Percentiles rank a stretch among this genome's conserved stretches.
These are phyloP conservation scores for Polymixis lichenea DNA, from an alignment of 2,888 invertebrate species.

Conservation along the genomic window DNA sequence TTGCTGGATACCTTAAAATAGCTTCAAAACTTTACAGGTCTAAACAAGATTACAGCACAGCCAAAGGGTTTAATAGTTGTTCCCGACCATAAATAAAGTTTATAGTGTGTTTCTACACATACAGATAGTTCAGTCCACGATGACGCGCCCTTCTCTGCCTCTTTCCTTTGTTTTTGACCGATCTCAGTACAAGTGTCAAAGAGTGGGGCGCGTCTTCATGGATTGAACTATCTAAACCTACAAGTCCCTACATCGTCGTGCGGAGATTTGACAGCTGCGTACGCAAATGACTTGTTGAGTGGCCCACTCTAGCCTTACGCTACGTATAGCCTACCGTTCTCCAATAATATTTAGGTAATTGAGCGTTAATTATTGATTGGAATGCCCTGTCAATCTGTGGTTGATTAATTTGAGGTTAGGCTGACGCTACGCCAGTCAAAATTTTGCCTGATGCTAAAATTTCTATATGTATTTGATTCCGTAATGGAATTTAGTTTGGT, in stretches of 20 bases:
- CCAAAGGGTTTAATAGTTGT: conserved; percentile 8
- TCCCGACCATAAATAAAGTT: neutral
- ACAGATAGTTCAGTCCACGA: neutral
- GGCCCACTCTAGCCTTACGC: conserved; percentile 24
- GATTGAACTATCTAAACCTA: too few species aligned
- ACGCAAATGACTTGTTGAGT: conserved; percentile 52
- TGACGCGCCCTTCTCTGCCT: too few species aligned
- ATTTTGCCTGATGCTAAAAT: conserved; percentile 44
- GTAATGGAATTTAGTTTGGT: conserved; percentile 35
- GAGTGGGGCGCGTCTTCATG: too few species aligned
- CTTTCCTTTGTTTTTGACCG: too few species aligned
- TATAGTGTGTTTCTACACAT: conserved; percentile 4
- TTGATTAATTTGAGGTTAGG: conserved; percentile 70
- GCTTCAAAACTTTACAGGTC: too few species aligned
- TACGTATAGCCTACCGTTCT: conserved; percentile 22
- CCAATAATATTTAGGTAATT: conserved; percentile 70
- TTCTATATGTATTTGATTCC: conserved; percentile 46
- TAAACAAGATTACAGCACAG: neutral
- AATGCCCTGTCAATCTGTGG: conserved; percentile 70
- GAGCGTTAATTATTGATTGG: conserved; percentile 66
- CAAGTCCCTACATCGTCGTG: neutral
- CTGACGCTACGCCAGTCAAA: conserved; percentile 54
- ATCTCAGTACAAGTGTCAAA: too few species aligned
- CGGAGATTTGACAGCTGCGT: conserved; percentile 38
- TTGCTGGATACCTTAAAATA: neutral